A percentile compares a stretch with the other conserved stretches of the same genome.
Evolutionary conservation across 2,113 vertebrate genomes (phyloP).

Genomic region (Platycercus adscitus): DNA sequence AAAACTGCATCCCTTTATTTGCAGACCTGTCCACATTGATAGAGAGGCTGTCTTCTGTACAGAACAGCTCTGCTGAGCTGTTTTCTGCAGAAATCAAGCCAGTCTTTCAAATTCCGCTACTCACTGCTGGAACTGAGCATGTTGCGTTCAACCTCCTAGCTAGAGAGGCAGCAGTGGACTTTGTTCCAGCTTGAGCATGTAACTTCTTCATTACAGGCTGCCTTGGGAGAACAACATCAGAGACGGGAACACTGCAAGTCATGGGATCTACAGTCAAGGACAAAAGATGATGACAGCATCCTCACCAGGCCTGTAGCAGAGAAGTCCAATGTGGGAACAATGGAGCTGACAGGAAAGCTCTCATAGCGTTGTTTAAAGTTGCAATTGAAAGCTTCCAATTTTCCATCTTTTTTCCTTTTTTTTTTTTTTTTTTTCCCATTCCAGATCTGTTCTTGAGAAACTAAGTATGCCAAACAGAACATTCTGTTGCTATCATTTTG

Average conservation of each 20-base stretch:
- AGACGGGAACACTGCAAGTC: not conserved
- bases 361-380: not conserved
- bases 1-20: not conserved
- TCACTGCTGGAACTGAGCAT: not conserved
- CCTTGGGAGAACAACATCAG: not conserved
- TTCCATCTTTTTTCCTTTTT: not conserved
- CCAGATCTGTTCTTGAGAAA: not conserved
- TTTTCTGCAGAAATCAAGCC: not conserved
- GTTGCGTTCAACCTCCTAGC: not conserved
- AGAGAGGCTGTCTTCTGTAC: not conserved
- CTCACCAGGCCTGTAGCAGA: not conserved
- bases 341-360: not conserved
- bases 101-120: not conserved
- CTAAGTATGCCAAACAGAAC: not conserved
- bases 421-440: not conserved
- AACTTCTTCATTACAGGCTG: not conserved
- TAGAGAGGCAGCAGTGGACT: not conserved
- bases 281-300: not conserved
- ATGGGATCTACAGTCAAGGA: not conserved
- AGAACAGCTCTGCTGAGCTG: not conserved
- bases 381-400: slow-evolving; percentile 9
- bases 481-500: not conserved
- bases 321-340: slow-evolving; percentile 7
- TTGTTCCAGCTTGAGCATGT: not conserved
- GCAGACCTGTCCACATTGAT: not conserved